These are phyloP conservation scores for Misgurnus mizolepis DNA, from an alignment of 2,113 vertebrate species.

Conservation along the genomic window DNA sequence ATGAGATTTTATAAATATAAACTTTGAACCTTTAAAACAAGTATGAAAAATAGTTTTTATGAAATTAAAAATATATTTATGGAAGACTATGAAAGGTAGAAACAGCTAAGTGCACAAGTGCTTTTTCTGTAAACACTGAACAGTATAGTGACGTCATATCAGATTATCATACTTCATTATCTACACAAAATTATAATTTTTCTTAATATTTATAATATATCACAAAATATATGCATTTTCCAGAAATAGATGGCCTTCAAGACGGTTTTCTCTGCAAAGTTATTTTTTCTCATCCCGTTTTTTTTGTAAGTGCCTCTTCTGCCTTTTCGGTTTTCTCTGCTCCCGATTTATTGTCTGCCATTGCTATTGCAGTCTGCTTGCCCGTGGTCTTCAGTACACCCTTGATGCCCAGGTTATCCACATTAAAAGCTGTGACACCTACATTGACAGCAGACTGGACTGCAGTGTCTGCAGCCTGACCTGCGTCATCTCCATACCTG, in stretches of 20 bases:
- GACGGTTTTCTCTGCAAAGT: not conserved
- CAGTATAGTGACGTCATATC: not conserved
- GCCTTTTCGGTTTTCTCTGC: constrained; percentile 59
- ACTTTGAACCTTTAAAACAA: not conserved
- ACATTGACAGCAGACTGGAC: constrained; percentile 84
- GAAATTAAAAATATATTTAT: not conserved
- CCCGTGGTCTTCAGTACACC: constrained; percentile 81
- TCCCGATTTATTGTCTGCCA: constrained; percentile 56
- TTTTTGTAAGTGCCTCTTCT: constrained; percentile 23
- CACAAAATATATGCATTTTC: not conserved
- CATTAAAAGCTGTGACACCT: constrained; percentile 83
- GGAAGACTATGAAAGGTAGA: not conserved
- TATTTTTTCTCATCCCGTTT: constrained; percentile 45
- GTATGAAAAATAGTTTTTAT: too few species aligned
- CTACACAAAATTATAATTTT: not conserved
- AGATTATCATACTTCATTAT: not conserved
- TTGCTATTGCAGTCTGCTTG: constrained; percentile 76
- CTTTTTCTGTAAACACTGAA: not conserved
- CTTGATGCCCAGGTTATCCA: constrained; percentile 85
- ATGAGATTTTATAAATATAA: not conserved
- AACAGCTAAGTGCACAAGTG: not conserved
- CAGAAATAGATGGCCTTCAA: too few species aligned
- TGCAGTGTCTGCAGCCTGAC: constrained; percentile 81
- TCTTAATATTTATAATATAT: not conserved
- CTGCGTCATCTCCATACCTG: constrained; percentile 86